These are phyloP conservation scores for Onychomys leucogaster DNA, from an alignment of 2,797 vertebrate species.

Conservation along the genomic window DNA sequence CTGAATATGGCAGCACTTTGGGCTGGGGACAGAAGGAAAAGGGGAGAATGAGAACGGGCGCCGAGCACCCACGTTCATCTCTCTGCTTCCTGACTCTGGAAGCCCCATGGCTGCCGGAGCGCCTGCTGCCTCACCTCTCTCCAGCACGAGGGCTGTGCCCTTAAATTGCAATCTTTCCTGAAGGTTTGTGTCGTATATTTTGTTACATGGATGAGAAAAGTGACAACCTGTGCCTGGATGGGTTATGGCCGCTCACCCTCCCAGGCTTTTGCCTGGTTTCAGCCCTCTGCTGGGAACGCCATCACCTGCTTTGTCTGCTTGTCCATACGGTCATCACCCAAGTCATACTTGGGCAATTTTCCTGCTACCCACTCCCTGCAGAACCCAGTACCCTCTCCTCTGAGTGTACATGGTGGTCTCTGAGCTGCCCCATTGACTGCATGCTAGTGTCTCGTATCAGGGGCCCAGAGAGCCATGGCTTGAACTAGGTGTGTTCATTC, in stretches of 20 bases:
- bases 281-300: not conserved
- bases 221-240: not conserved
- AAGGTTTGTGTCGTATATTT: not conserved
- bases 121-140: too few relatives aligned
- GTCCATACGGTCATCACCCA: not conserved
- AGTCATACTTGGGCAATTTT: accelerated
- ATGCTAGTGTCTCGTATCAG: not conserved
- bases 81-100: not conserved
- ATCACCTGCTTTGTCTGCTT: not conserved
- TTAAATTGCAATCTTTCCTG: too few relatives aligned
- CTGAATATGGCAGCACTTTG: too few relatives aligned
- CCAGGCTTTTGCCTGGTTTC: not conserved
- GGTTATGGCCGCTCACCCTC: not conserved
- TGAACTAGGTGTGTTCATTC: accelerated
- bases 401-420: not conserved
- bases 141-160: not conserved
- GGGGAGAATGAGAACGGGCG: not conserved
- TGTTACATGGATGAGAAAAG: not conserved
- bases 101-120: too few relatives aligned
- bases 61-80: not conserved
- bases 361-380: accelerated
- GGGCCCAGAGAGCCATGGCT: not conserved
- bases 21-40: not conserved
- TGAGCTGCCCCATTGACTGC: not conserved
- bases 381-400: not conserved